These are phyloP conservation scores for Gymnocypris eckloni DNA, from an alignment of 2,797 vertebrate genomes.

Conservation along the genomic window DNA sequence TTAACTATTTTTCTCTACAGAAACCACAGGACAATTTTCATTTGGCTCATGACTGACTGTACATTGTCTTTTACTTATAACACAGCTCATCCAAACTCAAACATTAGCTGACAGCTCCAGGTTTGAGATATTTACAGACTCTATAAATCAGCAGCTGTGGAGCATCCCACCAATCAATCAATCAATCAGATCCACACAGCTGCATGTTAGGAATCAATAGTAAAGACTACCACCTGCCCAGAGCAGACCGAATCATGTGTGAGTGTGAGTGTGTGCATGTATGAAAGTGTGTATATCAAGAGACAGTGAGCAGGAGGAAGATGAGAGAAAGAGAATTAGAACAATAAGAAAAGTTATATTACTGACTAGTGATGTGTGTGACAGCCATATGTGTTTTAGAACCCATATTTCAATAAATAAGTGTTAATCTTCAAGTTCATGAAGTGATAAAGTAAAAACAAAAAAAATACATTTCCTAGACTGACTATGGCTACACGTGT, in stretches of 20 bases:
- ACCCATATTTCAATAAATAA: constrained; percentile 1
- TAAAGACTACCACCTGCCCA: constrained; percentile 38
- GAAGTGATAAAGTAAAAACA: constrained; percentile 17
- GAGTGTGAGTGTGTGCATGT: neutral
- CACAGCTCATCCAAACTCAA: neutral
- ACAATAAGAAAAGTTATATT: neutral
- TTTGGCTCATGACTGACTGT: neutral
- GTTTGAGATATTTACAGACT: neutral
- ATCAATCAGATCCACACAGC: constrained; percentile 43
- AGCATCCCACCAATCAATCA: constrained; percentile 16
- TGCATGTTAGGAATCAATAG: constrained; percentile 47
- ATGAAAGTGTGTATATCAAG: neutral
- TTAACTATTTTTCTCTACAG: neutral
- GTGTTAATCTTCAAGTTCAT: neutral
- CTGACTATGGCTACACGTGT: neutral
- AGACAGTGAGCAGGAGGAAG: neutral
- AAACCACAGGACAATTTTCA: neutral
- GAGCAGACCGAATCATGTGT: constrained; percentile 15
- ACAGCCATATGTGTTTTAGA: constrained; percentile 29
- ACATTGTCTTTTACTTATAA: neutral
- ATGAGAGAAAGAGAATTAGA: neutral
- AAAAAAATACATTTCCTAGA: neutral
- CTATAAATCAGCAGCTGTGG: constrained; percentile 29
- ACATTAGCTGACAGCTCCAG: neutral
- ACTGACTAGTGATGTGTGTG: constrained; percentile 29